Conservation (phyloP, 2,888 invertebrate genomes). For the Dryomyza anilis region DNA sequence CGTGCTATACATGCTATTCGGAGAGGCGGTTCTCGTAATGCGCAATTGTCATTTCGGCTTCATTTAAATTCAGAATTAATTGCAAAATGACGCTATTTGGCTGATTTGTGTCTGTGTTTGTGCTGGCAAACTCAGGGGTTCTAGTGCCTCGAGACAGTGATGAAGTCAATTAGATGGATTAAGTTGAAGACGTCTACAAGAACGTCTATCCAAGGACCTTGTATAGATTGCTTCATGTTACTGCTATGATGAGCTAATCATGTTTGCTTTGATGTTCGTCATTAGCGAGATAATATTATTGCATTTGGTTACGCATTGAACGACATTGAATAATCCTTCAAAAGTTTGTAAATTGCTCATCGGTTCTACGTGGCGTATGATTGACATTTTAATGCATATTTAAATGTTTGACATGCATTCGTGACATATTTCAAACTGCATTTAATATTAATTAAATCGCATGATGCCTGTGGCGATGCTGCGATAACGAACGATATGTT, state of each 20-base stretch:
- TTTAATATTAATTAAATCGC: too few relatives aligned
- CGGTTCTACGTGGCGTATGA: background rate
- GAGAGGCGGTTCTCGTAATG: background rate
- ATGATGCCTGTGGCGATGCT: too few relatives aligned
- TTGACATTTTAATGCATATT: background rate
- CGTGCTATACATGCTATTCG: background rate
- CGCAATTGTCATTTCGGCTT: background rate
- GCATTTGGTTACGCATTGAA: background rate
- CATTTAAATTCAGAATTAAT: slow-evolving; percentile 4
- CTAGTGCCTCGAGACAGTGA: background rate
- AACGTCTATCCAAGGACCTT: too few relatives aligned
- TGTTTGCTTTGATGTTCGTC: too few relatives aligned
- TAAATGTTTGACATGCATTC: too few relatives aligned
- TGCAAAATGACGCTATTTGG: background rate
- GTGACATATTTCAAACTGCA: too few relatives aligned
- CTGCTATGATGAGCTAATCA: too few relatives aligned
- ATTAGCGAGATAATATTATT: too few relatives aligned
- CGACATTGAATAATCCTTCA: background rate
- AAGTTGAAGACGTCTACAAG: too few relatives aligned
- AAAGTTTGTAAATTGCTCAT: background rate
- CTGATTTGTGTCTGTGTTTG: too few relatives aligned
- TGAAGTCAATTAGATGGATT: background rate
- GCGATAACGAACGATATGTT: too few relatives aligned
- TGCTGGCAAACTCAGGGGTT: background rate
- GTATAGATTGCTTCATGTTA: too few relatives aligned